Conservation (phyloP, 2,888 invertebrate genomes). For the Agelastica alni region DNA sequence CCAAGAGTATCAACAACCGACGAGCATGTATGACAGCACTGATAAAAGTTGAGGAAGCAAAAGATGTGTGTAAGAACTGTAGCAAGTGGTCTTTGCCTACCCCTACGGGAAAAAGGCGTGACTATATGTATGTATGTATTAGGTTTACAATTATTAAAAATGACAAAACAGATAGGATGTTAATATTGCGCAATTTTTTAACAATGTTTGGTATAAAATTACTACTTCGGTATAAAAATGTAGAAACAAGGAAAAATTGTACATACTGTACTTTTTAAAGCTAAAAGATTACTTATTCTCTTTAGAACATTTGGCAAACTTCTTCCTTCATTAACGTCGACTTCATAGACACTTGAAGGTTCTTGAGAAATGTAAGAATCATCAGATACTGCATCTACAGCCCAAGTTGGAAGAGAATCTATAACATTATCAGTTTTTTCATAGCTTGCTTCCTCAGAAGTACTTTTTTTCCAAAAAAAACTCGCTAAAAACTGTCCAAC, state of each 20-base stretch:
- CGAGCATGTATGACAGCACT: no score
- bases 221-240: no score
- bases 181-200: no score
- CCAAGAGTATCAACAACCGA: no score
- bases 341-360: constrained; percentile 51
- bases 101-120: no score
- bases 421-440: constrained; percentile 40
- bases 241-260: no score
- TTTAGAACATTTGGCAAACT: constrained; percentile 85
- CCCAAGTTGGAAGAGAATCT: constrained; percentile 52
- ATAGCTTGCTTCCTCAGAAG: constrained; percentile 49
- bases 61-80: no score
- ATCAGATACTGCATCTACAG: constrained; percentile 49
- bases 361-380: constrained; percentile 40
- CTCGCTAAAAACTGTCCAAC: constrained; percentile 75
- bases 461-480: constrained; percentile 71
- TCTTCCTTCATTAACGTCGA: constrained; percentile 70
- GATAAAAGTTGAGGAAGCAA: no score
- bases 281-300: constrained; percentile 84
- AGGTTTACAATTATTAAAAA: no score
- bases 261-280: constrained; percentile 78
- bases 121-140: no score
- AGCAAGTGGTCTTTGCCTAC: no score
- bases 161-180: background rate
- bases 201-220: no score